Evolutionary conservation across 2,797 vertebrate species (phyloP), one percentile per base, ranked within the genome.

Genomic region (Alectoris magna): DNA sequence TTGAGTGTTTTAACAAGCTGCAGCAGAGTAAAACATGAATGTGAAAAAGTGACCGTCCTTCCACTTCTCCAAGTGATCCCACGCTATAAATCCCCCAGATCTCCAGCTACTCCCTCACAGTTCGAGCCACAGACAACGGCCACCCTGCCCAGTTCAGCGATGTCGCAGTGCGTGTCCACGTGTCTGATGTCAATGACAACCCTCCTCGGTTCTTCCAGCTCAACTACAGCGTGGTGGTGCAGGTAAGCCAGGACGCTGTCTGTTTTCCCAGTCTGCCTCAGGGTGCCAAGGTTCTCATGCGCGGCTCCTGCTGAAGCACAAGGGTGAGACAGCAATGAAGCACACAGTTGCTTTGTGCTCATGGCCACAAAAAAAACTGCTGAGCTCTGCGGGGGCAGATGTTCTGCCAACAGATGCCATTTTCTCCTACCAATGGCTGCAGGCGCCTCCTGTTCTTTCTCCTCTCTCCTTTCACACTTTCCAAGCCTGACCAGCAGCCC

Each of bases 161-260:
- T 0, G 97, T 96, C 2, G 96, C 98, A 27, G 91, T 99, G 48
- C 96, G 94, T 4, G 62, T 99, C 96, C 98, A 98, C 0, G 97
- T 99, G 84, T 94, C 95, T 3, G 99, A 99, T 38, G 97, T 99
- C 96, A 99, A 99, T 13, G 99, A 99, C 97, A 99, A 99, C 96
- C 98, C 98, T 3, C 99, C 99, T 0, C 91, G 98, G 60, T 99
- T 99, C 97, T 99, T 99, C 48, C 98, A 98, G 96, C 98, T 99
- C 96, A 99, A 98, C 97, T 98, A 99, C 96, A 98, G 97, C 56
- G 98, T 99, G 56, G 94, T 98, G 67, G 97, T 99, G 88, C 99
- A 99, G 99, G 99, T 99, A 97, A 7, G 91, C 49, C 55, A 36
- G 36, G 43, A 48, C 19, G 10, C 1, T 3, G 8, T 18, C 51